Percentiles rank a stretch among this genome's conserved stretches.
Conservation (phyloP, 92 coral and sea anemone species). For the Parazoanthus atlanticus region DNA sequence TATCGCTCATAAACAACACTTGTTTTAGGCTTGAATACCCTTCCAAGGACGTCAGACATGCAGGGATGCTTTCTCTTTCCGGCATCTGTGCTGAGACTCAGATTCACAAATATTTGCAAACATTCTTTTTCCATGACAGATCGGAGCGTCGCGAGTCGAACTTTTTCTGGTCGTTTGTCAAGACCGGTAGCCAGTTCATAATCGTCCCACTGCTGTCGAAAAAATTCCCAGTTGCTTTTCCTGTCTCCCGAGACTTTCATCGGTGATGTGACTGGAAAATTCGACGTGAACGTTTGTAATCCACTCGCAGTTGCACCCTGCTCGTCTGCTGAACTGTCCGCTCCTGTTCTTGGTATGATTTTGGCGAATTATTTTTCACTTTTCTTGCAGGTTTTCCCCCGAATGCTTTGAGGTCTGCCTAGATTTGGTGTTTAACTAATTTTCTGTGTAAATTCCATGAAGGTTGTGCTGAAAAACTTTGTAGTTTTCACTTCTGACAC, state of each 20-base stretch:
- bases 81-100: background rate
- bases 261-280: slow-evolving; percentile 40
- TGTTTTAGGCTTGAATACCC: background rate
- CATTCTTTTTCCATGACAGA: slow-evolving; percentile 13
- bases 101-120: slow-evolving; percentile 15
- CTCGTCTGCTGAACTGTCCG: background rate
- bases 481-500: slow-evolving; percentile 19
- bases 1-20: background rate
- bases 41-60: slow-evolving; percentile 9
- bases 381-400: background rate
- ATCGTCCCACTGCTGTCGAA: slow-evolving; percentile 35
- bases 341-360: slow-evolving; percentile 1
- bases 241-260: slow-evolving; percentile 37
- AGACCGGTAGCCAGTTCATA: slow-evolving; percentile 46
- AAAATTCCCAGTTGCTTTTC: slow-evolving; percentile 23
- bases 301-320: slow-evolving; percentile 20
- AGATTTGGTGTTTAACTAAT: background rate
- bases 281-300: slow-evolving; percentile 4
- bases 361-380: slow-evolving; percentile 3
- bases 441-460: slow-evolving; percentile 4
- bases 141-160: slow-evolving; percentile 9
- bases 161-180: slow-evolving; percentile 32
- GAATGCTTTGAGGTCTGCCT: slow-evolving; percentile 7
- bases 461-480: background rate
- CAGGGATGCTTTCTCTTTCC: slow-evolving; percentile 12